Percentiles rank a stretch among this genome's conserved stretches.
Conservation (phyloP, 2,113 vertebrate species). For the Charadrius vociferus region DNA sequence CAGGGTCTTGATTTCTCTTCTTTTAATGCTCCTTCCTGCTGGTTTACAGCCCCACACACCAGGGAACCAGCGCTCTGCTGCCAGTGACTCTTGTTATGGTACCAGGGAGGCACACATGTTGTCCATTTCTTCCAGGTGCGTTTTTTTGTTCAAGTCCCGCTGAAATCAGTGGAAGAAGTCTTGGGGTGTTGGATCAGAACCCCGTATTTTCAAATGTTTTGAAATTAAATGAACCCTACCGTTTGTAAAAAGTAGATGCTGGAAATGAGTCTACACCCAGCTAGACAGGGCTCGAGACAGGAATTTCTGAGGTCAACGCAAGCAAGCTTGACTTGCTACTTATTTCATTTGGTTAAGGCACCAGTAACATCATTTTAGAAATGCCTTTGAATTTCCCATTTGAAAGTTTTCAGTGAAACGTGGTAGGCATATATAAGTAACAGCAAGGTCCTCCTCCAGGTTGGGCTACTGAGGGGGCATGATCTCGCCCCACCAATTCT, state of each 20-base stretch:
- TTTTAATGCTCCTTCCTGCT: neutral
- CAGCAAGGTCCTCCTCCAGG: neutral
- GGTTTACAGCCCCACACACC: neutral
- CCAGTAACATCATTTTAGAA: neutral
- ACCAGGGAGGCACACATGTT: neutral
- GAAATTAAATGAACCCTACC: neutral
- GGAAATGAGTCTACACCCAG: neutral
- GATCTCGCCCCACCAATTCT: neutral
- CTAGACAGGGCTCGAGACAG: neutral
- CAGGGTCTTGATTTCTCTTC: neutral
- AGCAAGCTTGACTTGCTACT: neutral
- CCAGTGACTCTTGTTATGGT: neutral
- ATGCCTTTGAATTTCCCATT: neutral
- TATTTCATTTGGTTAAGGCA: neutral
- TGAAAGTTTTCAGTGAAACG: neutral
- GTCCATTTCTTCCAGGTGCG: constrained; percentile 32
- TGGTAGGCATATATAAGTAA: neutral
- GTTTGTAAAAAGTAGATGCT: neutral
- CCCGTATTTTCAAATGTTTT: neutral
- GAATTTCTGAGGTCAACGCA: neutral
- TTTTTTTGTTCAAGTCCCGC: neutral
- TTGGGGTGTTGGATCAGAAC: neutral
- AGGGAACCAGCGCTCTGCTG: neutral
- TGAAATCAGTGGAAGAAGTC: constrained; percentile 10
- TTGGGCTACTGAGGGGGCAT: neutral